Base-by-base conservation (phyloP, 2,888 invertebrate species). In the Mellilla xanthometata region DNA sequence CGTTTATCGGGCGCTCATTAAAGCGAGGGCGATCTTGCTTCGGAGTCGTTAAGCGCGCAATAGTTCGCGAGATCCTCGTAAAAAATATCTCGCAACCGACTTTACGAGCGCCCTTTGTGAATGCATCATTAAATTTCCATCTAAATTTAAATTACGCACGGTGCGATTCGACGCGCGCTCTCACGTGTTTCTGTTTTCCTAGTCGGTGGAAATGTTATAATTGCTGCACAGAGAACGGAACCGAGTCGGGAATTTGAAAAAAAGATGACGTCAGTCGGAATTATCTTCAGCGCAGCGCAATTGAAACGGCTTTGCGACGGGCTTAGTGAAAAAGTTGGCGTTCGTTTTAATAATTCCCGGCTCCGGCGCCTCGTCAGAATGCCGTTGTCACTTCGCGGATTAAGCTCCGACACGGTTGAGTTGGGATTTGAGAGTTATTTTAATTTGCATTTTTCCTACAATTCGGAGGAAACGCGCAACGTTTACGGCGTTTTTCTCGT, bases 111-210 rank as follows among this genome's bases (percentile, higher is more conserved):
- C 83, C 82, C 87, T 89, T 89, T 89, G 88, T 89, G 83, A 81
- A 85, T 82, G 89, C 88, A 86, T 89, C 89, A 89, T 89, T 89
- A 89, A 89, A 89, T 88, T 87, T 86, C 87, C 87, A 89, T 89
- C 88, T 88, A 89, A 89, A 88, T 88, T 89, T 87, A 87, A 89
- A 89, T 88, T 87, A 87, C 82, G 76, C 80, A 84, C 79, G 78
- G 79, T 73, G 73, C 76, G 82, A 84, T 83, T 76, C 79, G 81
- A 83, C 81, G 85, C 80, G 79, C 77, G 74, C 70, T 72, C 72
- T 70, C 82, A 85, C 88, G 87, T 88, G 88, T 86, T 89, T 87
- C 87, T 87, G 87, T 87, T 88, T 88, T 85, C 84, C 87, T 78
- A 84, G 84, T 80, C 78, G 77, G 82, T 84, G 88, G 84, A 88